Percentiles rank a stretch among this genome's conserved stretches.
Evolutionary conservation across 2,888 invertebrate genomes (phyloP).

Genomic region (Tenthredo livida): DNA sequence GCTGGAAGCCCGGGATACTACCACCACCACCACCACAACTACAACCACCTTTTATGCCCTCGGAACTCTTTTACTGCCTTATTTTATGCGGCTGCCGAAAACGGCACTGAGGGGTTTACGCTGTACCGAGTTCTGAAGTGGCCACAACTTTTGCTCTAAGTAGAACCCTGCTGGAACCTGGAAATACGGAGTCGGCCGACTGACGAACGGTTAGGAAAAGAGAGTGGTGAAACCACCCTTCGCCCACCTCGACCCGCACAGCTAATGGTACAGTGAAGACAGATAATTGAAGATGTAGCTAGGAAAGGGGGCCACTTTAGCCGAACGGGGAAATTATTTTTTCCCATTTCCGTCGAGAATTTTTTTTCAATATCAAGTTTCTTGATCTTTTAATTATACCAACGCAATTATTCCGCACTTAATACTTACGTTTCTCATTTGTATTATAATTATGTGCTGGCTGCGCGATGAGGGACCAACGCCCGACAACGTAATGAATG

Average conservation of each 20-base stretch:
- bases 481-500: constrained; percentile 28
- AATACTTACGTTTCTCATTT: constrained; percentile 11
- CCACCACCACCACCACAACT: constrained; percentile 31
- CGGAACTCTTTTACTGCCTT: constrained; percentile 62
- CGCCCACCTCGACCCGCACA: not conserved
- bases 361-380: not conserved
- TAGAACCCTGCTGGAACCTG: constrained; percentile 55
- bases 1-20: constrained; percentile 20
- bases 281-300: constrained; percentile 40
- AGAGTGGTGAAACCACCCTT: constrained; percentile 39
- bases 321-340: not conserved
- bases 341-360: not conserved
- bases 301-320: not conserved
- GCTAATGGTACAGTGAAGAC: constrained; percentile 28
- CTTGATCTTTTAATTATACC: not conserved
- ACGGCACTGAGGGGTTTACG: constrained; percentile 63
- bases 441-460: not conserved
- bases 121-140: constrained; percentile 64
- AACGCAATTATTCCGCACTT: not conserved
- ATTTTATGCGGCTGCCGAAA: constrained; percentile 65
- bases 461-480: not conserved
- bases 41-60: constrained; percentile 56
- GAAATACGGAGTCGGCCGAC: constrained; percentile 24
- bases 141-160: constrained; percentile 65
- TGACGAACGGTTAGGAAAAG: constrained; percentile 22